These are phyloP conservation scores for Pithys albifrons DNA, from an alignment of 2,113 vertebrate species.

Conservation along the genomic window DNA sequence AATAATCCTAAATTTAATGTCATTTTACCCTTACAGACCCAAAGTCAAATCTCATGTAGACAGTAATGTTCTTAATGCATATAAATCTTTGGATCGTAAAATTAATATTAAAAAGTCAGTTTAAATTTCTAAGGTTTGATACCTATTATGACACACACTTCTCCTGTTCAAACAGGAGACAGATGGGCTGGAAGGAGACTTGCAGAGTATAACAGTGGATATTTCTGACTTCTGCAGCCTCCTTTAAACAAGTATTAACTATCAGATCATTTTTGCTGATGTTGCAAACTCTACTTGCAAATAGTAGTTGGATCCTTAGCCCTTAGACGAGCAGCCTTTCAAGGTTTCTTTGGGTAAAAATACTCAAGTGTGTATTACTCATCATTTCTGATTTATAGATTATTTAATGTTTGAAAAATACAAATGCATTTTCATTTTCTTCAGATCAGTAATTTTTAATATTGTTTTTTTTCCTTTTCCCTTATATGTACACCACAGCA, in stretches of 20 bases:
- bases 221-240: background rate
- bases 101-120: background rate
- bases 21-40: background rate
- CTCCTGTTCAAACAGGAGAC: background rate
- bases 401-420: background rate
- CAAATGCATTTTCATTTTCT: background rate
- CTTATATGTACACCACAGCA: background rate
- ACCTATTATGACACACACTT: background rate
- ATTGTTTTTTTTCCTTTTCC: background rate
- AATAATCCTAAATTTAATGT: background rate
- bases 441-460: background rate
- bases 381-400: background rate
- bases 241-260: background rate
- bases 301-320: background rate
- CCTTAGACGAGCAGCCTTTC: background rate
- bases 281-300: background rate
- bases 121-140: background rate
- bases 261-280: background rate
- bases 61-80: background rate
- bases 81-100: background rate
- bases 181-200: background rate
- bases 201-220: background rate
- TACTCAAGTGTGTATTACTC: background rate
- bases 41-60: background rate
- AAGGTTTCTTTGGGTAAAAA: background rate